These are phyloP conservation scores for Spondyliosoma cantharus DNA, from an alignment of 2,797 vertebrate genomes.

Conservation along the genomic window DNA sequence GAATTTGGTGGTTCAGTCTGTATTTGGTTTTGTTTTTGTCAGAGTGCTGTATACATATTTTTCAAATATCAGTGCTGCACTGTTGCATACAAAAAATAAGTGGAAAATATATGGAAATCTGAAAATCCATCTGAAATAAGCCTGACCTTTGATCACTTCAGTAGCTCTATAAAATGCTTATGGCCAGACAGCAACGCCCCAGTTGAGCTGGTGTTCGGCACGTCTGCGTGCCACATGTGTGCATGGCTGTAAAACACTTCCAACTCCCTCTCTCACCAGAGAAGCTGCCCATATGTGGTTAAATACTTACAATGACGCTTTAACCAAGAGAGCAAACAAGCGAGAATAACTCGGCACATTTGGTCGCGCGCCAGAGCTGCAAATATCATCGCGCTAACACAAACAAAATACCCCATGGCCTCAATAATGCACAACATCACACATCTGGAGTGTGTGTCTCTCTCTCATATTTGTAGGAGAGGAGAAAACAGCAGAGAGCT, in stretches of 20 bases:
- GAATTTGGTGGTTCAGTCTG: not conserved
- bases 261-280: conserved; percentile 31
- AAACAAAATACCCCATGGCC: conserved; percentile 61
- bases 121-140: conserved; percentile 37
- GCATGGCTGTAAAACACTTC: conserved; percentile 60
- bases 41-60: too few relatives aligned
- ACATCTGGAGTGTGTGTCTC: conserved; percentile 64
- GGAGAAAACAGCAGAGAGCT: conserved; percentile 55
- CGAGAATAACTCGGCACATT: conserved; percentile 63
- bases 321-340: conserved; percentile 65
- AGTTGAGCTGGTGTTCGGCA: conserved; percentile 46
- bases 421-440: conserved; percentile 64
- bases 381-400: conserved; percentile 59
- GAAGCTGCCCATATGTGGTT: conserved; percentile 50
- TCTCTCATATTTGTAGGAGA: conserved; percentile 50
- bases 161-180: conserved; percentile 68
- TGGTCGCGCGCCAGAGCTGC: conserved; percentile 58
- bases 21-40: not conserved
- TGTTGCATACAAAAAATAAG: conserved; percentile 14
- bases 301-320: conserved; percentile 57
- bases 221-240: conserved; percentile 80
- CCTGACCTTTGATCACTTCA: conserved; percentile 67
- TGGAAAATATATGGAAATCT: conserved; percentile 29
- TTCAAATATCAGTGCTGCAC: not conserved
- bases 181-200: conserved; percentile 55